Evolutionary conservation across 2,113 vertebrate genomes (phyloP).

Genomic region (Ornithorhynchus anatinus): DNA sequence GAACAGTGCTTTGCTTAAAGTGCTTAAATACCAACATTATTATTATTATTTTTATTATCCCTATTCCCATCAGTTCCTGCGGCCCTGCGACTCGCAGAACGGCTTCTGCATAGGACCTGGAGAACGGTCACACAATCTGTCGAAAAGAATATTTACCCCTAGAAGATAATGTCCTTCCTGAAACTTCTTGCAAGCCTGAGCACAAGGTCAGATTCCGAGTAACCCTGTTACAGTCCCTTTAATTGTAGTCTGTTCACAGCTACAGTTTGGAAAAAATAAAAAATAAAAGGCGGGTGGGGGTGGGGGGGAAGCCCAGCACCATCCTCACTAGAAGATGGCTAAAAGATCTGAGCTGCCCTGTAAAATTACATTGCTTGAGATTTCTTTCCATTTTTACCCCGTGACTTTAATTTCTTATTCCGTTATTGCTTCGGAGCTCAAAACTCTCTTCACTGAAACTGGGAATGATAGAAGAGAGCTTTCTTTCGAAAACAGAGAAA

Average conservation of each 20-base stretch:
- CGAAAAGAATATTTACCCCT: conserved; percentile 12
- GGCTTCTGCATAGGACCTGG: neutral
- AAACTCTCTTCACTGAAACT: neutral
- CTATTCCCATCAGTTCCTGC: too few relatives aligned
- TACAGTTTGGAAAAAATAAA: too few relatives aligned
- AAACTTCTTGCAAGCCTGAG: neutral
- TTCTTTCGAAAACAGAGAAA: conserved; percentile 7
- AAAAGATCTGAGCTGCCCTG: conserved; percentile 6
- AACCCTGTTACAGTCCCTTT: conserved; percentile 3
- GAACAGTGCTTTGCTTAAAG: too few relatives aligned
- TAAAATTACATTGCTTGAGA: conserved; percentile 1
- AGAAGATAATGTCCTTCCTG: conserved; percentile 1
- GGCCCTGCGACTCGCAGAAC: too few relatives aligned
- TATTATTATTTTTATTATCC: too few relatives aligned
- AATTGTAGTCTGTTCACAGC: neutral
- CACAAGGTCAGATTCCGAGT: conserved; percentile 7
- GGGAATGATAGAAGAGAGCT: neutral
- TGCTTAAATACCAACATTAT: too few relatives aligned
- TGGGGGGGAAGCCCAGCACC: neutral
- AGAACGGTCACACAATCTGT: neutral
- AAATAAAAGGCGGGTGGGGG: neutral
- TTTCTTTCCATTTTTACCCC: conserved; percentile 11
- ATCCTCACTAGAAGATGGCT: neutral
- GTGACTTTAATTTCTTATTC: neutral
- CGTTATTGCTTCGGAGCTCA: neutral